These are phyloP conservation scores for Xestia c-nigrum DNA, from an alignment of 2,888 invertebrate genomes.

Conservation along the genomic window DNA sequence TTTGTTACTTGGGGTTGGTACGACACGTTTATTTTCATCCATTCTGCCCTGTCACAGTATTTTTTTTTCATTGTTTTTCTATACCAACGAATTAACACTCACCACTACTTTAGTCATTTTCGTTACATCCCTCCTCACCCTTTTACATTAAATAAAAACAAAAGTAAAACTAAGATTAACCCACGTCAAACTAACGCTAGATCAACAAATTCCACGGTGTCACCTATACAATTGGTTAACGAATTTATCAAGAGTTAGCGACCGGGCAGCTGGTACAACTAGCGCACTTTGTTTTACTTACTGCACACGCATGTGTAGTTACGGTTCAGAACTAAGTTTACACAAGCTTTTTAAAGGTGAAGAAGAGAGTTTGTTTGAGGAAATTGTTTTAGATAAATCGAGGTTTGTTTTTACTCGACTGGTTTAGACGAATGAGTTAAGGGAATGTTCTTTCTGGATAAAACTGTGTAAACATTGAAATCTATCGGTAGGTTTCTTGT, in stretches of 20 bases:
- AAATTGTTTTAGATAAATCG: constrained; percentile 52
- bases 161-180: constrained; percentile 3
- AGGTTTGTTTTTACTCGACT: constrained; percentile 13
- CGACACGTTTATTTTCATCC: background rate
- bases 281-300: constrained; percentile 60
- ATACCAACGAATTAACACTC: background rate
- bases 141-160: background rate
- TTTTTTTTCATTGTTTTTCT: too few species aligned
- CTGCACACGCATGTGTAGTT: constrained; percentile 49
- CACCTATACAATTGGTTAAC: constrained; percentile 61
- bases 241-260: constrained; percentile 68
- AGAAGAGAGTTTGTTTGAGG: constrained; percentile 27
- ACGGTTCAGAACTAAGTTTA: constrained; percentile 40
- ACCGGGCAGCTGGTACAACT: constrained; percentile 61
- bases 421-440: background rate
- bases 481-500: background rate
- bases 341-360: constrained; percentile 51
- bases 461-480: background rate
- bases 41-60: background rate
- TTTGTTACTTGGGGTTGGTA: background rate
- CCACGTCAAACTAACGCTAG: background rate
- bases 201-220: constrained; percentile 37
- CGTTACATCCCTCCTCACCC: background rate
- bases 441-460: background rate
- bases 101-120: background rate